A percentile compares a stretch with the other conserved stretches of the same genome.
Evolutionary conservation across 2,797 vertebrate genomes (phyloP).

Genomic region (Hapalemur alaotrensis): DNA sequence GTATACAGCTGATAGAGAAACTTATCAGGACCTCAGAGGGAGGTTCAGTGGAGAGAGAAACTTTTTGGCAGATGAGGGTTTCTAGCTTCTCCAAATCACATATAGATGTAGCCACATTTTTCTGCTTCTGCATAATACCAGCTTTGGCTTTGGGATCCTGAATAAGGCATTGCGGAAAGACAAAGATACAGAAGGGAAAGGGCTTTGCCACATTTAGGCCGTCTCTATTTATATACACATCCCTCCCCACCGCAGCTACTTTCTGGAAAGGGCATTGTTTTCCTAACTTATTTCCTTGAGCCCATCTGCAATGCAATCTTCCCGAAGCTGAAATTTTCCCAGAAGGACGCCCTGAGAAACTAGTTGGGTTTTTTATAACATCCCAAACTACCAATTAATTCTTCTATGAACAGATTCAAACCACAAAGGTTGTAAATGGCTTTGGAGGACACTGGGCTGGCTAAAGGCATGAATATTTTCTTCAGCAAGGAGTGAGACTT

Average conservation of each 20-base stretch:
- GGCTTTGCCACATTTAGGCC: neutral
- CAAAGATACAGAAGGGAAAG: neutral
- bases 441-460: neutral
- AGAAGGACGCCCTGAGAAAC: conserved; percentile 41
- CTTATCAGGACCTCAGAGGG: neutral
- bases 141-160: neutral
- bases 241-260: neutral
- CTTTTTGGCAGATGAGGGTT: neutral
- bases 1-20: neutral
- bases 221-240: neutral
- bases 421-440: conserved; percentile 20
- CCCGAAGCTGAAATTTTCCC: neutral
- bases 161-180: neutral
- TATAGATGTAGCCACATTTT: neutral
- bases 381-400: conserved; percentile 1
- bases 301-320: neutral
- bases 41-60: neutral
- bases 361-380: neutral
- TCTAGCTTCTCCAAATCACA: neutral
- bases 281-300: neutral
- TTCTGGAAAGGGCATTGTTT: neutral
- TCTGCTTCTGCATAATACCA: neutral
- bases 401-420: conserved; percentile 6
- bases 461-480: neutral
- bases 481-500: neutral